Conservation (phyloP, 2,113 vertebrate genomes). For the Tetraodon nigroviridis region DNA sequence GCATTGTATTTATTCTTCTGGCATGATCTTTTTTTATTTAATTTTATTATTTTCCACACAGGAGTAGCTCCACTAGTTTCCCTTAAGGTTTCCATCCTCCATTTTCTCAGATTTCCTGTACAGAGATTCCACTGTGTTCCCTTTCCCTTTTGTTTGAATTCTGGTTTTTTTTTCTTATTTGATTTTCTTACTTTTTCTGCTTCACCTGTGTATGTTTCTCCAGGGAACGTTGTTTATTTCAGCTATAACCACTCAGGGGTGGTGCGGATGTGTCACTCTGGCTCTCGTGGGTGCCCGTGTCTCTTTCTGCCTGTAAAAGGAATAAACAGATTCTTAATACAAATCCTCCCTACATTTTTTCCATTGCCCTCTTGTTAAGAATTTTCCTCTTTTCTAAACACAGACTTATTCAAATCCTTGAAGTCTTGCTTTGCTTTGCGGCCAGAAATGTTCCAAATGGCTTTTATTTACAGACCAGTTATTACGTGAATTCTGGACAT, state of each 20-base stretch:
- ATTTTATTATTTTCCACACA: not conserved
- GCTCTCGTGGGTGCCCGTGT: not conserved
- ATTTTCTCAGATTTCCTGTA: conserved; percentile 44
- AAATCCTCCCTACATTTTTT: conserved; percentile 1
- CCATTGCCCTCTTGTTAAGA: conserved; percentile 28
- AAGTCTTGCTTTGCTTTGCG: conserved; percentile 11
- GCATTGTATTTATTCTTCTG: no score
- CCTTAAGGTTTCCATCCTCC: conserved; percentile 14
- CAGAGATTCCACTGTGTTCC: conserved; percentile 33
- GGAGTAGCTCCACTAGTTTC: conserved; percentile 3
- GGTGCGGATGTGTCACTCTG: conserved; percentile 12
- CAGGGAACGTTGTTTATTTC: conserved; percentile 12
- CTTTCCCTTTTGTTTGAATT: conserved; percentile 18
- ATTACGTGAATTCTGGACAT: no score
- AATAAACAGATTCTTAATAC: conserved; percentile 21
- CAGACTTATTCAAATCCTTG: conserved; percentile 34
- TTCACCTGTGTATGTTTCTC: not conserved
- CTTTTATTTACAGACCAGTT: not conserved
- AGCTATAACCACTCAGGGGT: conserved; percentile 22
- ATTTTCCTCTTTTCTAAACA: conserved; percentile 17
- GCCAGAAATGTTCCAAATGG: conserved; percentile 37
- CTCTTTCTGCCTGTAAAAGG: conserved; percentile 16
- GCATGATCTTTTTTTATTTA: conserved; percentile 1
- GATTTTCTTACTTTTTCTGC: not conserved
- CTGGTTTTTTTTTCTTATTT: conserved; percentile 18